Evolutionary conservation across 2,888 invertebrate species (phyloP).

Genomic region (Rhingia campestris): DNA sequence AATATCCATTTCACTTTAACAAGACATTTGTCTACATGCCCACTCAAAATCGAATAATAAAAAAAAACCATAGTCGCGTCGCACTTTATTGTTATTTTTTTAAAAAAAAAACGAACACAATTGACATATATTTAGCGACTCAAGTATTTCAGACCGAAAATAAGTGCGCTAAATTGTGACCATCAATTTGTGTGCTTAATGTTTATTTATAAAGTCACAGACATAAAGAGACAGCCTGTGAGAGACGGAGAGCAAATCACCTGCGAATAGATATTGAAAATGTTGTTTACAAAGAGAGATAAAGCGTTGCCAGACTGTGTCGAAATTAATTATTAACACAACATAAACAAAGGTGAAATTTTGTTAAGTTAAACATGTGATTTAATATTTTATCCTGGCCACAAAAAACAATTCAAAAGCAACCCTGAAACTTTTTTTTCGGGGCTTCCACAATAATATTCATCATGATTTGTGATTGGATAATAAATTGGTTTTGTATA

Average conservation of each 20-base stretch:
- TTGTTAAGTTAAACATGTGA: no score
- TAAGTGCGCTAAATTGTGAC: conserved; percentile 44
- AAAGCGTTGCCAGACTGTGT: background rate
- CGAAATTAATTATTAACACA: background rate
- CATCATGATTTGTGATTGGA: background rate
- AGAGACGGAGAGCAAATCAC: conserved; percentile 1
- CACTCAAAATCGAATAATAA: conserved; percentile 28
- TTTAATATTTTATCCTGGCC: no score
- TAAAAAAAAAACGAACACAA: conserved; percentile 36
- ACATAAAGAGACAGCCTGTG: conserved; percentile 8
- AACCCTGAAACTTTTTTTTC: conserved; percentile 1
- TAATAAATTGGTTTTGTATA: conserved; percentile 4
- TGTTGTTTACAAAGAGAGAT: conserved; percentile 15
- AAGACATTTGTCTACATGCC: conserved; percentile 4
- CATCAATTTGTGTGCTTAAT: conserved; percentile 23
- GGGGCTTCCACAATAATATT: background rate
- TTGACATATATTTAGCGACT: conserved; percentile 46
- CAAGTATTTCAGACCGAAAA: conserved; percentile 31
- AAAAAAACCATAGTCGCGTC: conserved; percentile 22
- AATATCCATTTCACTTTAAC: conserved; percentile 14
- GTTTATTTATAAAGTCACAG: conserved; percentile 46
- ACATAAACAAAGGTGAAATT: no score
- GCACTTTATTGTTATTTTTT: conserved; percentile 29
- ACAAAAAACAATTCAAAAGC: background rate
- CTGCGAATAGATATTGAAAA: conserved; percentile 33